Percentiles rank a stretch among this genome's conserved stretches.
Conservation (phyloP, 2,888 invertebrate species). For the Micropterix aruncella region DNA sequence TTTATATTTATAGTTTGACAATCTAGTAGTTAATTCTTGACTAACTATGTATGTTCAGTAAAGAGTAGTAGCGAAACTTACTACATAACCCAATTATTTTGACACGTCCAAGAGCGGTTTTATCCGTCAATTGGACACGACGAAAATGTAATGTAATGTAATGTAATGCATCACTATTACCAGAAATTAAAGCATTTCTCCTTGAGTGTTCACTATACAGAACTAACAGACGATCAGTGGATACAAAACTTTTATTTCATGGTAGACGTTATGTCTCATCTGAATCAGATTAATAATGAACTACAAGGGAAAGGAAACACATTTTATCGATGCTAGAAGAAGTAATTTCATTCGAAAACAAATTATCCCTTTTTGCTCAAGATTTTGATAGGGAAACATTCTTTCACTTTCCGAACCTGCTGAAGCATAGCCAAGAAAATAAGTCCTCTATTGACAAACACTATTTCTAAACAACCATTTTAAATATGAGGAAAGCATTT, state of each 20-base stretch:
- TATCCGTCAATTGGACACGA: too few species aligned
- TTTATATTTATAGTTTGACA: too few species aligned
- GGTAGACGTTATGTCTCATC: slow-evolving; percentile 15
- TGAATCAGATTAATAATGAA: too few species aligned
- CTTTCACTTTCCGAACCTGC: slow-evolving; percentile 9
- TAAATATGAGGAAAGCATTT: slow-evolving; percentile 8
- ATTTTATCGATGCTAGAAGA: slow-evolving; percentile 12
- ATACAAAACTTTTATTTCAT: slow-evolving; percentile 17
- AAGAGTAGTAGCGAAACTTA: too few species aligned
- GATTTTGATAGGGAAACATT: slow-evolving; percentile 6
- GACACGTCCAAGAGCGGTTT: too few species aligned
- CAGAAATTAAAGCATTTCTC: slow-evolving; percentile 16
- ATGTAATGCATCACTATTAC: slow-evolving; percentile 10
- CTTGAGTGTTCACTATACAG: slow-evolving; percentile 16
- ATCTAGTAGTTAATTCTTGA: too few species aligned
- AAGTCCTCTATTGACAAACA: slow-evolving; percentile 9
- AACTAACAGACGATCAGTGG: too few species aligned
- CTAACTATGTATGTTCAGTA: too few species aligned
- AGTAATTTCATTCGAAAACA: slow-evolving; percentile 12
- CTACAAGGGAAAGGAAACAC: slow-evolving; percentile 13
- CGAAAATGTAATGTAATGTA: too few species aligned
- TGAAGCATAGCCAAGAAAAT: slow-evolving; percentile 12
- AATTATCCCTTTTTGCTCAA: slow-evolving; percentile 13
- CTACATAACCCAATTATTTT: too few species aligned
- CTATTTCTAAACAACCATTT: too few species aligned